phyloP scores from a whole-genome alignment of 1,140 invertebrate genomes.

The Zaprionus camerounensis region DNA sequence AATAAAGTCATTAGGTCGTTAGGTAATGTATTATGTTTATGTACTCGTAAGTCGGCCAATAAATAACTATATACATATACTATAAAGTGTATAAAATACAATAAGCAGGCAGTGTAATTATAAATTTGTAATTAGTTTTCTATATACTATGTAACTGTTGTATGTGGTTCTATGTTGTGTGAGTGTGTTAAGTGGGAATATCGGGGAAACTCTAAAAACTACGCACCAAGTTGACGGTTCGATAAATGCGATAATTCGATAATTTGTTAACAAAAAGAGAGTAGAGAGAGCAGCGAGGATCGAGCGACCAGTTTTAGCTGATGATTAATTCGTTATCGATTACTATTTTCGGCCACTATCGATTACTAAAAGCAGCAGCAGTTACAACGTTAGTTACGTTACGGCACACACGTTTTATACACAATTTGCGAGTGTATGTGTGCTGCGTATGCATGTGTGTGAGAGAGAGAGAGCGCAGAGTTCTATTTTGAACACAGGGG shows the following conservation, averaged over 20 bases:
- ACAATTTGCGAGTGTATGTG: conserved; percentile 31
- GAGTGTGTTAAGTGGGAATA: background rate
- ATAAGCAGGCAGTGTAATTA: conserved; percentile 22
- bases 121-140: conserved; percentile 6
- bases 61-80: conserved; percentile 8
- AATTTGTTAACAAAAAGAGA: conserved; percentile 57
- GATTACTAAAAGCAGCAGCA: conserved; percentile 34
- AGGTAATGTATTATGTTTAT: conserved; percentile 37
- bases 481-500: conserved; percentile 23
- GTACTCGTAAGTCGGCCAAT: conserved; percentile 46
- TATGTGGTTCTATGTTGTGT: conserved; percentile 26
- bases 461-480: conserved; percentile 5
- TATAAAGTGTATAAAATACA: conserved; percentile 7
- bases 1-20: conserved; percentile 44
- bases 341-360: conserved; percentile 8
- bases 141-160: conserved; percentile 8
- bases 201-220: conserved; percentile 49
- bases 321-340: conserved; percentile 36
- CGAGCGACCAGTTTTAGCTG: conserved; percentile 8
- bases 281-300: conserved; percentile 22
- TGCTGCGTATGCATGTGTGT: conserved; percentile 1
- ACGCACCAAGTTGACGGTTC: conserved; percentile 58
- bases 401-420: conserved; percentile 47
- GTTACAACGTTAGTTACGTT: conserved; percentile 47
- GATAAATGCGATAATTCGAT: conserved; percentile 34